These are phyloP conservation scores for Artibeus lituratus DNA, from an alignment of 2,797 vertebrate species.

Conservation along the genomic window DNA sequence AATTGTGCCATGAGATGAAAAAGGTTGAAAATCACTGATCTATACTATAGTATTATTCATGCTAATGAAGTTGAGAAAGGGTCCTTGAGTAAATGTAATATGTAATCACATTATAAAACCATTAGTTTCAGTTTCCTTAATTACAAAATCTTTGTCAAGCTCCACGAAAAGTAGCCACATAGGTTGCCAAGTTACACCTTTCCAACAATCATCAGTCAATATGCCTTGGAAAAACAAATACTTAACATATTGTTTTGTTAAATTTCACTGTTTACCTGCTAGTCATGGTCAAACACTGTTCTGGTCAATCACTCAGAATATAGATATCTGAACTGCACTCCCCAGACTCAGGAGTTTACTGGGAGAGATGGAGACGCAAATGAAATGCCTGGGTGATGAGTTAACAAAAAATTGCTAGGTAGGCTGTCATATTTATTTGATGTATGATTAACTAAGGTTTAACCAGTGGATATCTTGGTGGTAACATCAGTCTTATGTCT, in stretches of 20 bases:
- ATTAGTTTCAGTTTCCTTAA: conserved; percentile 5
- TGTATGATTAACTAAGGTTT: neutral
- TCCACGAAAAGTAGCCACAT: neutral
- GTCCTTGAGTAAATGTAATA: neutral
- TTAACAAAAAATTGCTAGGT: neutral
- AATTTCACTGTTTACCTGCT: neutral
- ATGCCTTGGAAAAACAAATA: neutral
- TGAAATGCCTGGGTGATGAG: neutral
- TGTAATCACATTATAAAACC: neutral
- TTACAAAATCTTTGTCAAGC: conserved; percentile 2
- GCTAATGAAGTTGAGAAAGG: neutral
- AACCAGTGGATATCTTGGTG: neutral
- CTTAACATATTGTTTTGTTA: neutral
- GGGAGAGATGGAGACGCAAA: neutral
- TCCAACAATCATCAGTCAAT: neutral
- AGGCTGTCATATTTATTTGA: neutral
- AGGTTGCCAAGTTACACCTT: neutral
- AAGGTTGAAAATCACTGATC: neutral
- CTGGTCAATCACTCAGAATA: neutral
- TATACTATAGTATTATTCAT: neutral
- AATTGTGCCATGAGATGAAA: neutral
- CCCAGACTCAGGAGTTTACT: neutral
- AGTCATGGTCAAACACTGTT: neutral
- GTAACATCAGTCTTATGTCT: neutral
- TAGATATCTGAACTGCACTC: neutral